Base-by-base conservation (phyloP, 2,888 invertebrate species). In the Zaprionus bogoriensis region DNA sequence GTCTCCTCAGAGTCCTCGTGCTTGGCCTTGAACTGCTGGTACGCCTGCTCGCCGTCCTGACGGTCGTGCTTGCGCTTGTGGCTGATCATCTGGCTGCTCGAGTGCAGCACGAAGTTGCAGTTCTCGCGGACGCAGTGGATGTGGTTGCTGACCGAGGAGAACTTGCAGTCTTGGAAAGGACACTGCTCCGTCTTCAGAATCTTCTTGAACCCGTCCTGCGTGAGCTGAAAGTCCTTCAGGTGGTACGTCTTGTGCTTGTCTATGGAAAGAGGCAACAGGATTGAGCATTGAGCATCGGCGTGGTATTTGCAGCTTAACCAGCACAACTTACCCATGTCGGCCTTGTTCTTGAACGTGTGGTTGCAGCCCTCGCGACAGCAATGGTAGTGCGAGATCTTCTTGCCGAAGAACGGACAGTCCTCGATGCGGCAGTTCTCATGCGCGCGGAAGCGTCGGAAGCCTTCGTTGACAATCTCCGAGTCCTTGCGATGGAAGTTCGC, bases 161-260 rank as follows among this genome's bases (percentile, higher is more conserved):
- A 99, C 58, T 97, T 94, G 90, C 99, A 99, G 79, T 95, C 95
- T 30, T 96, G 94, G 92, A 96, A 99, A 0, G 96, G 95, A 83
- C 99, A 99, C 0, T 94, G 93, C 89, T 99, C 99, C 78, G 97
- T 97, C 91, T 99, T 99, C 94, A 99, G 96, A 91, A 98, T 99
- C 91, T 99, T 99, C 91, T 98, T 99, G 92, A 99, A 99, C 14
- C 99, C 99, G 89, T 99, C 99, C 69, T 97, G 94, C 36, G 96
- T 96, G 44, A 99, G 92, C 73, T 98, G 97, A 89, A 98, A 98
- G 92, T 99, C 99, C 91, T 98, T 98, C 89, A 98, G 96, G 91
- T 99, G 99, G 90, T 99, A 99, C 2, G 98, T 96, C 91, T 99
- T 99, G 93, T 99, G 99, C 92, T 99, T 99, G 92, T 99, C 99